Evolutionary conservation across 2,888 invertebrate genomes (phyloP).

Genomic region (Sylvicola fuscatus): DNA sequence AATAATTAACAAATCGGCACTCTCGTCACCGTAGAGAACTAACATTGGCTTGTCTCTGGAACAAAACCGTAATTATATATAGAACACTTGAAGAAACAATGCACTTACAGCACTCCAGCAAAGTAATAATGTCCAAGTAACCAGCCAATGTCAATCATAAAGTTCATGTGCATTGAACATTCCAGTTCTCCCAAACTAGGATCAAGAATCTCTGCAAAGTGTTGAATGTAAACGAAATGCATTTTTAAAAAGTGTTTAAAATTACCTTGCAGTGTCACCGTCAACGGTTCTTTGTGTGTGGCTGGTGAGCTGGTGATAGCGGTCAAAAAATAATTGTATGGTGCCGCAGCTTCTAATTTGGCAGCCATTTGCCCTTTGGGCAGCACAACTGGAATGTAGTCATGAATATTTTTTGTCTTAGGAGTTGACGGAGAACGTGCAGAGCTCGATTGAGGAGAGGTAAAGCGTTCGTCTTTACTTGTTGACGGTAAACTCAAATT

Average conservation of each 20-base stretch:
- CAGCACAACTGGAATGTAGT: constrained; percentile 32
- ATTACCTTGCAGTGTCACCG: constrained; percentile 46
- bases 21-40: constrained; percentile 58
- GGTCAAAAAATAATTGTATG: constrained; percentile 57
- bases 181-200: constrained; percentile 53
- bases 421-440: constrained; percentile 16
- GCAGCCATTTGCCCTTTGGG: constrained; percentile 40
- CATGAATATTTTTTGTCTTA: constrained; percentile 17
- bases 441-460: constrained; percentile 1
- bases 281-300: constrained; percentile 41
- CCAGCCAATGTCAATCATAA: constrained; percentile 84
- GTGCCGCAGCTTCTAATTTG: constrained; percentile 43
- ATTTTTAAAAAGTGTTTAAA: neutral
- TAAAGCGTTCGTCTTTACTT: too few relatives aligned
- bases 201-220: constrained; percentile 47
- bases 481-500: constrained; percentile 3
- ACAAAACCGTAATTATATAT: constrained; percentile 6
- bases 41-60: constrained; percentile 45
- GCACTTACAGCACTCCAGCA: constrained; percentile 42
- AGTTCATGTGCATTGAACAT: constrained; percentile 70
- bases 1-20: constrained; percentile 33
- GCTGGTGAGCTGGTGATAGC: constrained; percentile 39
- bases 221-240: constrained; percentile 1
- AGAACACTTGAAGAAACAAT: neutral
- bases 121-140: constrained; percentile 65